Evolutionary conservation across 1,140 invertebrate genomes (phyloP).

Genomic region (Sitophilus oryzae): DNA sequence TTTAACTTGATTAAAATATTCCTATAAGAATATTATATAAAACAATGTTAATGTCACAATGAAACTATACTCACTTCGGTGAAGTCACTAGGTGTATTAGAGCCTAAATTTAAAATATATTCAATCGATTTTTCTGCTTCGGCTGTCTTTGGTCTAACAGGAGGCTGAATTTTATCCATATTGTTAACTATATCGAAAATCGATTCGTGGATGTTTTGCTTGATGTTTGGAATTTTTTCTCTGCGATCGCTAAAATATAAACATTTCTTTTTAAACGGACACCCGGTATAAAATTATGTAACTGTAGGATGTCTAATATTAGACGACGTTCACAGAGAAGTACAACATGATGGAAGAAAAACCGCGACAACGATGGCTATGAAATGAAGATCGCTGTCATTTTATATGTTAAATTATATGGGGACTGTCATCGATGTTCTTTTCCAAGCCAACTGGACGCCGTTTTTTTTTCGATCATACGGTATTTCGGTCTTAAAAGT

Average conservation of each 20-base stretch:
- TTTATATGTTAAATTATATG: too few relatives aligned
- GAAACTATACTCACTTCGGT: constrained; percentile 46
- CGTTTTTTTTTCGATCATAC: too few relatives aligned
- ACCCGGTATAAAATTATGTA: too few relatives aligned
- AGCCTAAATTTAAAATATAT: constrained; percentile 51
- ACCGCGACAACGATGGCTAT: too few relatives aligned
- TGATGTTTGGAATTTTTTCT: constrained; percentile 57
- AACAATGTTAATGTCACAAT: background rate
- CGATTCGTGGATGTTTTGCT: constrained; percentile 61
- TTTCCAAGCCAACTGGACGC: too few relatives aligned
- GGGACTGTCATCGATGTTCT: too few relatives aligned
- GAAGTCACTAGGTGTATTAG: constrained; percentile 47
- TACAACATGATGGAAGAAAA: too few relatives aligned
- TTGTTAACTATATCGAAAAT: constrained; percentile 57
- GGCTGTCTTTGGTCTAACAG: constrained; percentile 47
- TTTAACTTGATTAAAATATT: constrained; percentile 61
- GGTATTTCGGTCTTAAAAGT: too few relatives aligned
- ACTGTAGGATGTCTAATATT: too few relatives aligned
- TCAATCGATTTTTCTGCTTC: constrained; percentile 48
- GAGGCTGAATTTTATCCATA: constrained; percentile 48
- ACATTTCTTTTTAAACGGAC: too few relatives aligned
- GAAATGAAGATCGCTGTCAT: too few relatives aligned
- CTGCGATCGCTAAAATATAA: constrained; percentile 52
- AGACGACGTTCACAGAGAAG: too few relatives aligned
- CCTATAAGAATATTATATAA: constrained; percentile 46